Evolutionary conservation across 2,797 vertebrate genomes (phyloP), one percentile per base, ranked within the genome.

Genomic region (Bovichtus variegatus): DNA sequence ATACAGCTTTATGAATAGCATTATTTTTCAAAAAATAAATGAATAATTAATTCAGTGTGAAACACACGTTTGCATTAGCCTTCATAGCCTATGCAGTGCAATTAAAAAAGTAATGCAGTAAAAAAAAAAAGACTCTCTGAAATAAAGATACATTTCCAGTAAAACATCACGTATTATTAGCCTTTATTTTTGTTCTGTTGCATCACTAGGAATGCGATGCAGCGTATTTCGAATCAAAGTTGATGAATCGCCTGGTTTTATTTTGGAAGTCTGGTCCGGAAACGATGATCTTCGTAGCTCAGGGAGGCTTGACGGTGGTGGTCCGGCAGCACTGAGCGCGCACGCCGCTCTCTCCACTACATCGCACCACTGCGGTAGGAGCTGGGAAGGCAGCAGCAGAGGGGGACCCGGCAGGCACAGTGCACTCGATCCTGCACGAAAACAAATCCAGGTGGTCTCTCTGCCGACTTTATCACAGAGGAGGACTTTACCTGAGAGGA

Each of bases 361-460:
- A 92, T 93, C 91, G 77, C 91, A 86, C 89, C 89, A 93, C 92
- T 95, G 94, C 94, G 90, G 94, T 92, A 93, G 87, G 87, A 89
- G 76, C 84, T 74, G 71, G 71, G 67, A 75, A 73, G 74, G 71
- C 84, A 85, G 84, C 70, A 78, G 75, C 82, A 74, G 57, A 65
- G 65, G 76, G 74, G 68, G 66, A 77, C 71, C 84, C 58, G 62
- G 58, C 84, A 63, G 75, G 6, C 80, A 36, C 81, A 61, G 8
- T 74, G 76, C 84, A 83, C 90, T 86, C 87, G 76, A 76, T 76
- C 87, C 80, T 49, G 71, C 85, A 49, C 74, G 63, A 12, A 53
- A 19, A 19, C 27, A 44, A 4, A 63, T 34, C 81, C 73, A 80
- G 79, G 80, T 65, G 82, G 58, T 38, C 66, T 66, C 49, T 61